Conservation (phyloP, 2,113 vertebrate genomes). For the Silurus meridionalis region DNA sequence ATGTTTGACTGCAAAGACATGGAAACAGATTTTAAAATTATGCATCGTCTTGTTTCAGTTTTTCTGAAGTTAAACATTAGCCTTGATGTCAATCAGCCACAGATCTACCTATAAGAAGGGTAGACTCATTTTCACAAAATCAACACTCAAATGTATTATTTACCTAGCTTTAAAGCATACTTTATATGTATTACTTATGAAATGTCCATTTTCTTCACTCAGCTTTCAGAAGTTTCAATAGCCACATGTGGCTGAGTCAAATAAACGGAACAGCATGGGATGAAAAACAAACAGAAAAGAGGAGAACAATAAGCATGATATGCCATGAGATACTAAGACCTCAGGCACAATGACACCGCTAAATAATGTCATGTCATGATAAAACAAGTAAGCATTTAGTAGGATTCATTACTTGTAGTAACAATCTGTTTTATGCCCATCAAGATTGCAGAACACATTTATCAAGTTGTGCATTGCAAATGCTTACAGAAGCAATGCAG, state of each 20-base stretch:
- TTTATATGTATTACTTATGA: not conserved
- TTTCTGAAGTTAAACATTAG: not conserved
- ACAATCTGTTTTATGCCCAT: not conserved
- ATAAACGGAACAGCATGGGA: not conserved
- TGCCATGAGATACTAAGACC: not conserved
- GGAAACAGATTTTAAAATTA: not conserved
- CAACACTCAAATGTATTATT: not conserved
- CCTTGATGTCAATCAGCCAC: not conserved
- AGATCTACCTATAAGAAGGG: not conserved
- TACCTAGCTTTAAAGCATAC: not conserved
- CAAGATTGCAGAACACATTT: not conserved
- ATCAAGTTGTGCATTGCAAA: not conserved
- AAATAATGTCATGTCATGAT: not conserved
- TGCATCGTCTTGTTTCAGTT: not conserved
- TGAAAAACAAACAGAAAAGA: not conserved
- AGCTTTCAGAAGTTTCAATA: not conserved
- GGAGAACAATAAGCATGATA: not conserved
- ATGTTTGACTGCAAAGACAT: slow-evolving; percentile 20
- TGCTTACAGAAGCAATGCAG: too few species aligned
- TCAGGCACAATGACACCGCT: not conserved
- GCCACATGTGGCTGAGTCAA: not conserved
- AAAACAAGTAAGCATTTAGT: too few species aligned
- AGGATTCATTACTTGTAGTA: not conserved
- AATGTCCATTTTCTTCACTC: not conserved
- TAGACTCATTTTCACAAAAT: not conserved